Base-by-base conservation (phyloP, 2,113 vertebrate genomes). In the Ellobius talpinus region DNA sequence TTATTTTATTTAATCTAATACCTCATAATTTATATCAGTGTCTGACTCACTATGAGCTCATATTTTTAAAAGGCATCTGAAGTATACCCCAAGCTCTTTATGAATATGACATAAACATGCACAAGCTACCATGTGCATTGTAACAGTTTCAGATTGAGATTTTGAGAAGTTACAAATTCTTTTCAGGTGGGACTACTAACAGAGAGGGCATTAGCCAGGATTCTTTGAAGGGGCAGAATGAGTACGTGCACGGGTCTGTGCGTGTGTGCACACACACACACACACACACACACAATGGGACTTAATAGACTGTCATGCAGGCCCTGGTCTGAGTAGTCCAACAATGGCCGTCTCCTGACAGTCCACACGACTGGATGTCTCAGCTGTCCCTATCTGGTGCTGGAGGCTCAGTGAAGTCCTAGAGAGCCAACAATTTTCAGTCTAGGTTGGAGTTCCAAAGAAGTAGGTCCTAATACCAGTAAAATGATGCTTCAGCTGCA, bases 1-100 rank as follows among this genome's bases (percentile, higher is more conserved):
- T 89, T 88, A 47, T 47, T 89, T 95, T 81, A 72, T 91, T 95
- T 81, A 66, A 86, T 21, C 39, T 81, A 19, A 47, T 17, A 26
- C 61, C 45, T 24, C 11, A 52, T 19, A 23, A 77, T 50, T 65
- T 66, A 39, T 29, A 21, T 0, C 10, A 10, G 5, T 93, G 3
- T 89, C 70, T 90, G 61, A 29, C 2, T 86, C 24, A 42, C 50
- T 23, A 50, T 87, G 61, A 77, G 5, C 29, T 11, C 26, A 29
- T 5, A 21, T 87, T 96, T 91, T 74, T 17, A 31, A 90, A 90
- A 65, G 16, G 0, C 9, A 73, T 87, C 9, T 17, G 66, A 63
- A 29, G 7, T n/a, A 7, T 33, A n/a, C 61, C n/a, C 39, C 9
- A 45, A 23, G 33, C 12, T 88, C 50, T n/a, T 66, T 70, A 42